phyloP scores from a whole-genome alignment of 1,140 invertebrate genomes.

The Globodera rostochiensis region DNA sequence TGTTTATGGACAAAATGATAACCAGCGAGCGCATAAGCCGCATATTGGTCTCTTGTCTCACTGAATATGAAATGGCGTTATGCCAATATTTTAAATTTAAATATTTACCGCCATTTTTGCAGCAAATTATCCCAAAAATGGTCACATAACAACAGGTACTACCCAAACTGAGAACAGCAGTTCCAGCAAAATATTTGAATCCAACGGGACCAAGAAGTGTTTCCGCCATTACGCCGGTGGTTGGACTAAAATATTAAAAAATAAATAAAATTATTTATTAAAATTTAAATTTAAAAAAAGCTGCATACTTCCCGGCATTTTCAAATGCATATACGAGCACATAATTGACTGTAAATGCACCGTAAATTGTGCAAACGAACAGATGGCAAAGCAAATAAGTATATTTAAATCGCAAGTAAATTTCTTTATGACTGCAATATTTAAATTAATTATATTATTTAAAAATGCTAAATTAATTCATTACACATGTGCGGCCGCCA shows the following conservation, averaged over 20 bases:
- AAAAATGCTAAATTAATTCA: background rate
- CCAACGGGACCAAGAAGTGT: background rate
- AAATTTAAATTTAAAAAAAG: background rate
- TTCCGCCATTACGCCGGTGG: constrained; percentile 7
- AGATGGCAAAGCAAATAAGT: constrained; percentile 5
- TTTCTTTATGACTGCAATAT: background rate
- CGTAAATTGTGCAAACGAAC: constrained; percentile 7
- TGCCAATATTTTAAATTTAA: background rate
- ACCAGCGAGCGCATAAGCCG: constrained; percentile 19
- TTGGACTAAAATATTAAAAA: constrained; percentile 11
- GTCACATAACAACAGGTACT: constrained; percentile 3
- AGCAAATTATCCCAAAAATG: constrained; percentile 16
- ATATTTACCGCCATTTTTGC: constrained; percentile 20
- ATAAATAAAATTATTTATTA: background rate
- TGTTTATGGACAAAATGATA: constrained; percentile 5
- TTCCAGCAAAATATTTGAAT: background rate
- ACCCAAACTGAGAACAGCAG: background rate
- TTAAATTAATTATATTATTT: background rate
- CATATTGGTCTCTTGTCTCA: constrained; percentile 23
- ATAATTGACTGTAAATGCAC: constrained; percentile 11
- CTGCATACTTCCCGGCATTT: constrained; percentile 10
- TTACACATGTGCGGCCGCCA: background rate
- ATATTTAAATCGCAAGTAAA: constrained; percentile 5
- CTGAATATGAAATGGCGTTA: background rate
- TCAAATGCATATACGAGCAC: background rate